Evolutionary conservation across 1,140 invertebrate species (phyloP).

Genomic region (Drosophila teissieri): DNA sequence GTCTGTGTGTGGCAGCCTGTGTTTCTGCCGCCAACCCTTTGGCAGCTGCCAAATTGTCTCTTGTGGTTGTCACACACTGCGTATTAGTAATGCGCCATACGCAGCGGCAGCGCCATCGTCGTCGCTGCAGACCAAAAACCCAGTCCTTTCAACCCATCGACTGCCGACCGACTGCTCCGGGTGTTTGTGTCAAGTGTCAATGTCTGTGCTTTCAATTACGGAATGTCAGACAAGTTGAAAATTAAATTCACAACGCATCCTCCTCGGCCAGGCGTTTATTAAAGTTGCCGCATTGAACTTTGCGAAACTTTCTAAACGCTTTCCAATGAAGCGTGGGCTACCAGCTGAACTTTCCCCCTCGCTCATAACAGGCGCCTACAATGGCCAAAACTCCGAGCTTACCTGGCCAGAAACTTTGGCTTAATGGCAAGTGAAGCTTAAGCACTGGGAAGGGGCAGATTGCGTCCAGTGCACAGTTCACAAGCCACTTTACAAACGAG

Average conservation of each 20-base stretch:
- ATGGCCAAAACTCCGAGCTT: conserved; percentile 38
- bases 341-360: conserved; percentile 2
- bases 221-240: conserved; percentile 80
- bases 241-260: conserved; percentile 72
- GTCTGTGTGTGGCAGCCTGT: conserved; percentile 15
- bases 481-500: conserved; percentile 74
- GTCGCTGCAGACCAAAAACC: conserved; percentile 5
- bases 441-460: conserved; percentile 28
- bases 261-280: conserved; percentile 49
- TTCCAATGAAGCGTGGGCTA: conserved; percentile 59
- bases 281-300: conserved; percentile 49
- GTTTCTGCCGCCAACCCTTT: conserved; percentile 57
- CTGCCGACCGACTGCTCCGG: conserved; percentile 11
- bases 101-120: conserved; percentile 11
- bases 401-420: conserved; percentile 43
- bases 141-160: neutral
- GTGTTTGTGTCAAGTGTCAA: conserved; percentile 80
- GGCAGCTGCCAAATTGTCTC: conserved; percentile 82
- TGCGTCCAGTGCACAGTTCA: conserved; percentile 39
- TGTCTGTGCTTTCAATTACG: conserved; percentile 80
- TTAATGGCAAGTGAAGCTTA: conserved; percentile 69
- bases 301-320: conserved; percentile 57
- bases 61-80: conserved; percentile 82
- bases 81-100: conserved; percentile 81
- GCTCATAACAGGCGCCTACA: conserved; percentile 36